These are phyloP conservation scores for Ophion ventricosus DNA, from an alignment of 2,888 invertebrate species.

Conservation along the genomic window DNA sequence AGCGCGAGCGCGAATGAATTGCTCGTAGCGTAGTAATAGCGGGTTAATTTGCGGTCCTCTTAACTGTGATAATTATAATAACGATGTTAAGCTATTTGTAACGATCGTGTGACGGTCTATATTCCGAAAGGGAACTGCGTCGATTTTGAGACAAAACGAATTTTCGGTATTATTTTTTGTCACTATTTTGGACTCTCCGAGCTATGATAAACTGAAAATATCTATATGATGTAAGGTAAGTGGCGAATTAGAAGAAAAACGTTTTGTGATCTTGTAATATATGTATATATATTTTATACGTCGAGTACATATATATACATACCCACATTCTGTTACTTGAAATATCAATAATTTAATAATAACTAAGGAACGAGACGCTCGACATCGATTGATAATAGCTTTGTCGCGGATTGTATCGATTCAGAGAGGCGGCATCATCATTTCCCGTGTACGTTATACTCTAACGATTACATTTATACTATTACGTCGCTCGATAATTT, in stretches of 20 bases:
- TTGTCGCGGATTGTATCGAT: conserved; percentile 56
- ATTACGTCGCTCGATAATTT: conserved; percentile 17
- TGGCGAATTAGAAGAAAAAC: conserved; percentile 59
- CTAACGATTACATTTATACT: conserved; percentile 48
- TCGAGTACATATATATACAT: conserved; percentile 22
- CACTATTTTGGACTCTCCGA: conserved; percentile 36
- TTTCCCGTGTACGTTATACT: conserved; percentile 57
- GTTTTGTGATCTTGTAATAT: conserved; percentile 45
- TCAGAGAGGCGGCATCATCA: conserved; percentile 16
- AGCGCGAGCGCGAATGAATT: conserved; percentile 3
- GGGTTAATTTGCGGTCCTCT: conserved; percentile 40
- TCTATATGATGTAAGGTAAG: conserved; percentile 69
- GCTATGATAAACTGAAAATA: conserved; percentile 64
- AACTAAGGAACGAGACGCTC: conserved; percentile 23
- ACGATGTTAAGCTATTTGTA: conserved; percentile 61
- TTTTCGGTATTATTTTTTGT: conserved; percentile 25
- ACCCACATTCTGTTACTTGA: conserved; percentile 37
- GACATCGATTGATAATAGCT: conserved; percentile 30
- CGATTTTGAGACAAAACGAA: conserved; percentile 51
- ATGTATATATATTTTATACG: conserved; percentile 37
- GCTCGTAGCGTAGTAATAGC: conserved; percentile 7
- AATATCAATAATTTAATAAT: conserved; percentile 50
- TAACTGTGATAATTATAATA: conserved; percentile 55
- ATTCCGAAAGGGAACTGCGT: conserved; percentile 62
- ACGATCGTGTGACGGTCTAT: conserved; percentile 60